phyloP scores from a whole-genome alignment of 2,113 vertebrate genomes.

The Cynopterus brachyotis region DNA sequence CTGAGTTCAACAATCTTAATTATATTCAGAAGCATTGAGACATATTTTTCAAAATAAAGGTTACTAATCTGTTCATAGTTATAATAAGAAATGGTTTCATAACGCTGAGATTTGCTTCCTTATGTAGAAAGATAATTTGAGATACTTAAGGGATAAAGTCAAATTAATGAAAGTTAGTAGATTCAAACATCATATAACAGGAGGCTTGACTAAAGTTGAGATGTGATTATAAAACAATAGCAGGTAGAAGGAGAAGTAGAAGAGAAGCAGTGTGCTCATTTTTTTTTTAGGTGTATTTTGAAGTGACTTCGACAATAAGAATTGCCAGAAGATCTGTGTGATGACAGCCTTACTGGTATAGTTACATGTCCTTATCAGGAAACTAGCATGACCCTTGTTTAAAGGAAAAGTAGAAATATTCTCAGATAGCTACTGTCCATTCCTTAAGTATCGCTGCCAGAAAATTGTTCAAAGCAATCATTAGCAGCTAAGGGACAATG shows the following conservation, averaged over 20 bases:
- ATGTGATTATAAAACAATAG: neutral
- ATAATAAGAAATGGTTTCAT: conserved; percentile 37
- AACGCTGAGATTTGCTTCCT: conserved; percentile 8
- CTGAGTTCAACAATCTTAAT: neutral
- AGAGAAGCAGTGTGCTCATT: neutral
- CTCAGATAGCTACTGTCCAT: neutral
- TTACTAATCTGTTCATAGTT: conserved; percentile 34
- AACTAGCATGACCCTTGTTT: neutral
- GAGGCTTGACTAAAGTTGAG: neutral
- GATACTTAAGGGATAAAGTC: conserved; percentile 28
- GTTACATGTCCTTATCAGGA: neutral
- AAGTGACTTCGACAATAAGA: neutral
- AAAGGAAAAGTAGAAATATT: neutral
- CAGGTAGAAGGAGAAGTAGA: neutral
- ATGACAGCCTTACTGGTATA: neutral
- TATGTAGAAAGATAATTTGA: neutral
- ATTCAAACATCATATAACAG: neutral
- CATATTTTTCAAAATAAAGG: conserved; percentile 42
- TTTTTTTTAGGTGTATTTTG: neutral
- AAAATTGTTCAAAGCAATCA: neutral
- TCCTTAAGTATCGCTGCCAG: neutral
- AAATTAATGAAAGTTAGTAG: conserved; percentile 48
- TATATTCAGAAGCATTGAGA: conserved; percentile 36
- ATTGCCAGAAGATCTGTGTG: neutral
- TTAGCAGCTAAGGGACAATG: neutral